phyloP scores from a whole-genome alignment of 1,140 invertebrate genomes.

The Apis laboriosa region DNA sequence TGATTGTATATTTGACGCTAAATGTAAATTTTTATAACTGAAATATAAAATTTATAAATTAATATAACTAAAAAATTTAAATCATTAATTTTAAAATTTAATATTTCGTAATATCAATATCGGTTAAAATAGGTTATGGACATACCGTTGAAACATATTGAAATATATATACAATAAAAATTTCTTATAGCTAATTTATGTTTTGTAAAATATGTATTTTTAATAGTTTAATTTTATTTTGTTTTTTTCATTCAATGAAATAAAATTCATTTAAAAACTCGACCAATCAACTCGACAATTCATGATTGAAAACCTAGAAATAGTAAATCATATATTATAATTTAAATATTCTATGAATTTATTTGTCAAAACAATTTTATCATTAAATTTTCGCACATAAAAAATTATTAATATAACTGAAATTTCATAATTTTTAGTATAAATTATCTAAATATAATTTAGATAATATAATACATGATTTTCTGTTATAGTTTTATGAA shows the following conservation, averaged over 20 bases:
- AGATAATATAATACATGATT: background rate
- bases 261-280: background rate
- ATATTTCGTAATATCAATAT: background rate
- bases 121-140: background rate
- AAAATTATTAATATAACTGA: background rate
- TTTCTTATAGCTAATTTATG: background rate
- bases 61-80: background rate
- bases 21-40: conserved; percentile 37
- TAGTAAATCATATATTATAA: background rate
- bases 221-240: background rate
- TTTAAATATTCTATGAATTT: too few species aligned
- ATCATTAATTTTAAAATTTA: background rate
- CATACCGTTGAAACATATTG: conserved; percentile 52
- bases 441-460: background rate
- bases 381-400: background rate
- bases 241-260: background rate
- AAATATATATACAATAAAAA: background rate
- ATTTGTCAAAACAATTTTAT: background rate
- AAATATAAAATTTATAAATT: background rate
- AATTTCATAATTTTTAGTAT: too few species aligned
- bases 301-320: background rate
- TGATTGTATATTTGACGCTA: conserved; percentile 30
- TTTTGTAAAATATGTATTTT: background rate
- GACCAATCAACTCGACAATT: background rate
- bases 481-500: background rate